Conservation (phyloP, 1,140 invertebrate species). For the Polypedilum vanderplanki region DNA sequence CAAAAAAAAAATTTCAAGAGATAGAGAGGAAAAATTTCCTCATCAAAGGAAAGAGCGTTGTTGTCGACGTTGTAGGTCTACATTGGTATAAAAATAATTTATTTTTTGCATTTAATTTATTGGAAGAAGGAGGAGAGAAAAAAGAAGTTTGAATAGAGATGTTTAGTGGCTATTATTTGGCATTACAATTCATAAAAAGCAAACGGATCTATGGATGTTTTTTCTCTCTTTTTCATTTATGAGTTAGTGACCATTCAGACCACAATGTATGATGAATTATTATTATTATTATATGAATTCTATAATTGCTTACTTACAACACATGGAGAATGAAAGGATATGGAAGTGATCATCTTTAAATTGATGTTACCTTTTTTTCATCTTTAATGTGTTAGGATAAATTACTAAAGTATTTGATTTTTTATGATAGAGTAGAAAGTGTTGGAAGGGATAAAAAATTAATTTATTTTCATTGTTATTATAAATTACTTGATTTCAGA, state of each 20-base stretch:
- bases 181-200: neutral
- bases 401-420: neutral
- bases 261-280: too few relatives aligned
- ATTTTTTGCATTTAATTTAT: slow-evolving; percentile 15
- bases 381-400: neutral
- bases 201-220: neutral
- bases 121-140: neutral
- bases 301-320: too few relatives aligned
- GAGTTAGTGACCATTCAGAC: too few relatives aligned
- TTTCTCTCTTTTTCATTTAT: too few relatives aligned
- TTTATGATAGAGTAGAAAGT: too few relatives aligned
- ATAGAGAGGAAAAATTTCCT: slow-evolving; percentile 5
- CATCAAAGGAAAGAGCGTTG: slow-evolving; percentile 16
- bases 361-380: neutral
- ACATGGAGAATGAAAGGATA: too few relatives aligned
- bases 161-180: too few relatives aligned
- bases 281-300: too few relatives aligned
- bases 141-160: too few relatives aligned
- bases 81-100: slow-evolving; percentile 1
- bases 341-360: neutral
- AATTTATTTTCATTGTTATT: too few relatives aligned
- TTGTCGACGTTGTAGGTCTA: slow-evolving; percentile 1
- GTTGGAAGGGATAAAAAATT: too few relatives aligned
- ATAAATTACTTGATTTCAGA: too few relatives aligned
- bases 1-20: slow-evolving; percentile 13